Percentiles rank a stretch among this genome's conserved stretches.
phyloP scores from a whole-genome alignment of 2,888 invertebrate species.

The Xanthia togata region DNA sequence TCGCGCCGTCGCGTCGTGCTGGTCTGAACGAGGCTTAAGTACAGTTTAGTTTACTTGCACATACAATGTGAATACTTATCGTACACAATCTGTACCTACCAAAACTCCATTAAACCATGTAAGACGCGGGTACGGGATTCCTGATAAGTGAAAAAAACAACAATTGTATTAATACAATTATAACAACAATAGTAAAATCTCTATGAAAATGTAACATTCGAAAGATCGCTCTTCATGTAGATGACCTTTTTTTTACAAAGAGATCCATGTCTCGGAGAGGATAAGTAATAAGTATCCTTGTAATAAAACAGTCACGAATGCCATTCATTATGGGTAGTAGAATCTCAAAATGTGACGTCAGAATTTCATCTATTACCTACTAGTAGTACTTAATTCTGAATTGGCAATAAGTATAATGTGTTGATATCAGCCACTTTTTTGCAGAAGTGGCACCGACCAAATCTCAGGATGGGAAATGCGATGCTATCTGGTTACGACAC shows the following conservation, averaged over 20 bases:
- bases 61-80: constrained; percentile 7
- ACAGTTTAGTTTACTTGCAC: too few species aligned
- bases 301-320: not conserved
- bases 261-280: not conserved
- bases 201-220: too few species aligned
- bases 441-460: not conserved
- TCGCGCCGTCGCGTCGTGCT: too few species aligned
- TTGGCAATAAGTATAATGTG: not conserved
- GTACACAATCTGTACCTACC: not conserved
- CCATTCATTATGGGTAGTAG: not conserved
- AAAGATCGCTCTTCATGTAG: not conserved
- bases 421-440: not conserved
- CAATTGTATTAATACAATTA: constrained; percentile 5
- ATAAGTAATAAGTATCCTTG: not conserved
- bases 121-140: not conserved
- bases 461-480: not conserved
- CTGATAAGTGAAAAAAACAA: constrained; percentile 13
- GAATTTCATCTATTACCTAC: not conserved
- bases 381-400: not conserved
- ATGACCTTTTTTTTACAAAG: not conserved
- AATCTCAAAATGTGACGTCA: not conserved
- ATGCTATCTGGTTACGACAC: not conserved
- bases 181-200: constrained; percentile 2
- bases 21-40: too few species aligned
- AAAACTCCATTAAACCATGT: constrained; percentile 12